Percentiles rank a stretch among this genome's conserved stretches.
Conservation (phyloP, 2,113 vertebrate species). For the Vimba vimba region DNA sequence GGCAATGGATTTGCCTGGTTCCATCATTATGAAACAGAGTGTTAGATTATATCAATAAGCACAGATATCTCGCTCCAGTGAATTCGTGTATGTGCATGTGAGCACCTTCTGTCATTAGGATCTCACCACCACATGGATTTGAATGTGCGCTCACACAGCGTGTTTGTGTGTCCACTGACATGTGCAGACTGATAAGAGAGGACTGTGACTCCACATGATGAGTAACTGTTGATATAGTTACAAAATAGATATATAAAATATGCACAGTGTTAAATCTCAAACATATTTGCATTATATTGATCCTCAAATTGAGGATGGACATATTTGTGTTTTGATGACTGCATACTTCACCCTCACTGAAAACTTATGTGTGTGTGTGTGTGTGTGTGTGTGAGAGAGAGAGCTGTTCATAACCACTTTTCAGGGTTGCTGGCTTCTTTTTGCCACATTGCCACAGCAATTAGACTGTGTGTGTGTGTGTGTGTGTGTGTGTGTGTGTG, state of each 20-base stretch:
- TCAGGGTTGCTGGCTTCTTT: background rate
- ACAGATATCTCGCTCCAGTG: conserved; percentile 66
- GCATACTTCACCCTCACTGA: background rate
- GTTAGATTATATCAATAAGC: conserved; percentile 66
- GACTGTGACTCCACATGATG: background rate
- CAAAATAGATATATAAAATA: background rate
- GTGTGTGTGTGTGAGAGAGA: too few species aligned
- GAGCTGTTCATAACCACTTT: background rate
- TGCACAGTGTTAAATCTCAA: background rate
- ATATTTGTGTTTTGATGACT: background rate
- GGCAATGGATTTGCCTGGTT: conserved; percentile 30
- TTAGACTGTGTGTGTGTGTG: background rate
- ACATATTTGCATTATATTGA: background rate
- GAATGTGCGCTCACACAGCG: conserved; percentile 2
- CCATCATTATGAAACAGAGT: conserved; percentile 64
- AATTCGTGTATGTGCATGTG: conserved; percentile 54
- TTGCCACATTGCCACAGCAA: too few species aligned
- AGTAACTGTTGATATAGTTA: background rate
- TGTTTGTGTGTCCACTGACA: background rate
- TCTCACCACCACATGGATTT: conserved; percentile 32
- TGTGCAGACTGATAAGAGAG: conserved; percentile 1
- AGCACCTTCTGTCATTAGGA: conserved; percentile 23
- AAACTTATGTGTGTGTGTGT: background rate
- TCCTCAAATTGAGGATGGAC: background rate
- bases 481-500: background rate